These are phyloP conservation scores for Crocidura indochinensis DNA, from an alignment of 2,797 vertebrate genomes.

Conservation along the genomic window DNA sequence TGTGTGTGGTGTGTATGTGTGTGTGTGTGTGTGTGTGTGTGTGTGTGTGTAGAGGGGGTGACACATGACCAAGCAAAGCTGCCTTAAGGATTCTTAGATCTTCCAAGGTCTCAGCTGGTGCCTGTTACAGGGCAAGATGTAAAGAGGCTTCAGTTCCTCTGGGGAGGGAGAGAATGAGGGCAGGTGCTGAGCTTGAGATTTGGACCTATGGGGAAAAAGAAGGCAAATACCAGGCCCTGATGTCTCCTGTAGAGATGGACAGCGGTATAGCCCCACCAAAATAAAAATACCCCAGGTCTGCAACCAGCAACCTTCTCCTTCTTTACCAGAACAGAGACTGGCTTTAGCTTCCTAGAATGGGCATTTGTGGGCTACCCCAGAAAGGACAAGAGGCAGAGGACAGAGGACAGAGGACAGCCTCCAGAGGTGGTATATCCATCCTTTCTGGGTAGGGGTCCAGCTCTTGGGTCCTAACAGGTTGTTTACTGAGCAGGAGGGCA, in stretches of 20 bases:
- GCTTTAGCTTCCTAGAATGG: slow-evolving; percentile 40
- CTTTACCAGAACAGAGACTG: slow-evolving; percentile 24
- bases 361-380: slow-evolving; percentile 46
- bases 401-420: background rate
- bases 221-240: slow-evolving; percentile 51
- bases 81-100: slow-evolving; percentile 33
- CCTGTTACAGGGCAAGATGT: slow-evolving; percentile 26
- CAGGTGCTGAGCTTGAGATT: slow-evolving; percentile 17
- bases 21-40: too few relatives aligned
- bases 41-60: background rate
- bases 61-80: slow-evolving; percentile 67
- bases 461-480: slow-evolving; percentile 77
- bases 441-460: background rate
- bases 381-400: background rate
- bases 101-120: slow-evolving; percentile 34
- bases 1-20: too few relatives aligned
- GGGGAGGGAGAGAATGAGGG: slow-evolving; percentile 25
- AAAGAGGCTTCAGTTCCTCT: slow-evolving; percentile 54
- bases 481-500: slow-evolving; percentile 84
- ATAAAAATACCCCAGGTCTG: too few relatives aligned
- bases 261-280: background rate
- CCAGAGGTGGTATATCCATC: too few relatives aligned
- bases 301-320: slow-evolving; percentile 6
- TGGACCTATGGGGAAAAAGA: slow-evolving; percentile 36
- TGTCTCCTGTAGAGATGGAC: slow-evolving; percentile 52